Percentiles rank a stretch among this genome's conserved stretches.
These are phyloP conservation scores for Chloroclysta siterata DNA, from an alignment of 2,888 invertebrate genomes.

Conservation along the genomic window DNA sequence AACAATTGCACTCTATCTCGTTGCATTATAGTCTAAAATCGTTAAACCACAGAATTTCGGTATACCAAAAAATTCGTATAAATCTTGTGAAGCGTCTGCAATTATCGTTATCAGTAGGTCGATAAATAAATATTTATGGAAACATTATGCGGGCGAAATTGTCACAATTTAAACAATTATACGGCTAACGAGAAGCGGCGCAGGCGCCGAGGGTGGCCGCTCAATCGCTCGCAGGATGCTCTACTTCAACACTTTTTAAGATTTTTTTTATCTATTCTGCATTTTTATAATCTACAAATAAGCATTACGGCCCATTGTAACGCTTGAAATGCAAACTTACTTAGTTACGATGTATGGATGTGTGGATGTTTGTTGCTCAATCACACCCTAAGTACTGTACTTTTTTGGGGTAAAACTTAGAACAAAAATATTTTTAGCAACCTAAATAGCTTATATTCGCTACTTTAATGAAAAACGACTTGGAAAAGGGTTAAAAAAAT, in stretches of 20 bases:
- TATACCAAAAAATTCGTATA: constrained; percentile 48
- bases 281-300: no score
- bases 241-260: constrained; percentile 39
- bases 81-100: constrained; percentile 53
- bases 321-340: no score
- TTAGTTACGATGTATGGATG: no score
- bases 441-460: no score
- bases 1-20: constrained; percentile 2
- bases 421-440: no score
- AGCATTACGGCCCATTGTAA: no score
- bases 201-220: constrained; percentile 62
- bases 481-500: no score
- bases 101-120: constrained; percentile 58
- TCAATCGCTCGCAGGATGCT: constrained; percentile 44
- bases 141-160: constrained; percentile 73
- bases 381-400: no score
- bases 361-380: no score
- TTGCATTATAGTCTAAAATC: constrained; percentile 20
- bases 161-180: constrained; percentile 80
- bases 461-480: no score
- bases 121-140: constrained; percentile 77
- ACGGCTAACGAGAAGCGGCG: constrained; percentile 65
- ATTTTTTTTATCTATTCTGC: no score
- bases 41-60: constrained; percentile 9
- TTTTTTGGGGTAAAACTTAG: no score